These are phyloP conservation scores for Cyprinodon tularosa DNA, from an alignment of 2,113 vertebrate species.

Conservation along the genomic window DNA sequence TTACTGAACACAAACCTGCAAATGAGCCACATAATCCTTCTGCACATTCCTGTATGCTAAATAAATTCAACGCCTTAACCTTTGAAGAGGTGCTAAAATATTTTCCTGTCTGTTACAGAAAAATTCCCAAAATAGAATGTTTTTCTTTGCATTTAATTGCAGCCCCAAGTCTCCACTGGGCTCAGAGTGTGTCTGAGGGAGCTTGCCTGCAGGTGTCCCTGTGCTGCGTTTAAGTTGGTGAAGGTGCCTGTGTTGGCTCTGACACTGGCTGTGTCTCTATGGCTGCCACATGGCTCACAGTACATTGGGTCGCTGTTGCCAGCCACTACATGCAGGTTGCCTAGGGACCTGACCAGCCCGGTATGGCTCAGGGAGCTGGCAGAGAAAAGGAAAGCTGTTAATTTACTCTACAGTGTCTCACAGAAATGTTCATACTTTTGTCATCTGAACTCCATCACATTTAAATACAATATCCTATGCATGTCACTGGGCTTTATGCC, in stretches of 20 bases:
- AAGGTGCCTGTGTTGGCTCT: conserved; percentile 60
- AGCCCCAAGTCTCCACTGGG: conserved; percentile 35
- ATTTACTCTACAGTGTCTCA: conserved; percentile 23
- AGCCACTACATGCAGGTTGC: conserved; percentile 78
- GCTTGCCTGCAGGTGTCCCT: conserved; percentile 71
- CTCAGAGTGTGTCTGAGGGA: conserved; percentile 42
- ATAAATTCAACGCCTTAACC: not conserved
- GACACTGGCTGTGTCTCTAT: conserved; percentile 62
- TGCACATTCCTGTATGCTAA: not conserved
- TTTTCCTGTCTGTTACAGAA: not conserved
- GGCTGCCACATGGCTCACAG: conserved; percentile 71
- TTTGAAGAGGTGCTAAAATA: not conserved
- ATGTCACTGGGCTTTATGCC: not conserved
- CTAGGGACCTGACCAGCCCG: conserved; percentile 79
- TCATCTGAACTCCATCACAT: not conserved
- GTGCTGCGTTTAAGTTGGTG: conserved; percentile 75
- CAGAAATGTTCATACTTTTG: not conserved
- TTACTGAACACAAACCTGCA: not conserved
- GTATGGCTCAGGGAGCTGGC: conserved; percentile 77
- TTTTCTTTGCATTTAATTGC: conserved; percentile 31
- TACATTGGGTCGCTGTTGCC: conserved; percentile 67
- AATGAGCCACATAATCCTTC: not conserved
- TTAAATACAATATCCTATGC: not conserved
- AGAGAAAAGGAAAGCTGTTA: conserved; percentile 73
- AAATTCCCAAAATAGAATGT: not conserved